Evolutionary conservation across 2,888 invertebrate species (phyloP).

Genomic region (Imbricaverruca yamaguchii): DNA sequence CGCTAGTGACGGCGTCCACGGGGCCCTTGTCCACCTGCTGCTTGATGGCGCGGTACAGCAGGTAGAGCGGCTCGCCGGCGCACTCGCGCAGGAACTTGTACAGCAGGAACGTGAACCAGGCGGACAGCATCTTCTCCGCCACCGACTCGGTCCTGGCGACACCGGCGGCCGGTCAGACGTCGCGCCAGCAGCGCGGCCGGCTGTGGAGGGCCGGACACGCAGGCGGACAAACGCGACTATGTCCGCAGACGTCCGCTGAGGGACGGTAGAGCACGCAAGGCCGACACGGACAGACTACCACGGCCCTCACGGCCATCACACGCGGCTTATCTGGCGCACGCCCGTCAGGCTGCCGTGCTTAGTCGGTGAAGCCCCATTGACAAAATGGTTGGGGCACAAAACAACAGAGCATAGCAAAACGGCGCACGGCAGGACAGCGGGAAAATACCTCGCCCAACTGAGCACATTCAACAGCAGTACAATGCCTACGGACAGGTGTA

Average conservation of each 20-base stretch:
- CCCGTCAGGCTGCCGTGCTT: too few relatives aligned
- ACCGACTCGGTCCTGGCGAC: constrained; percentile 79
- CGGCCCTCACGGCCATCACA: background rate
- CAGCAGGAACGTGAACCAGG: constrained; percentile 98
- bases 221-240: background rate
- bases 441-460: too few relatives aligned
- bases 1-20: constrained; percentile 93
- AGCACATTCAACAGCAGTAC: too few relatives aligned
- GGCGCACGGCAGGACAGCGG: too few relatives aligned
- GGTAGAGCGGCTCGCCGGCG: constrained; percentile 95
- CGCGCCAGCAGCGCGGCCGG: too few relatives aligned
- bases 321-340: too few relatives aligned
- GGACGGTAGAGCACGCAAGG: background rate
- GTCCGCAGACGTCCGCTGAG: background rate
- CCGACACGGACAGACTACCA: background rate
- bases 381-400: too few relatives aligned
- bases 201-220: background rate
- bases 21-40: constrained; percentile 99
- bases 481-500: too few relatives aligned
- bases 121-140: constrained; percentile 98
- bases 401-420: too few relatives aligned
- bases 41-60: constrained; percentile 96
- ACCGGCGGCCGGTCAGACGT: background rate
- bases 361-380: too few relatives aligned
- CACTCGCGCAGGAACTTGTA: constrained; percentile 97